A percentile compares a stretch with the other conserved stretches of the same genome.
These are phyloP conservation scores for Hydrochoerus hydrochaeris DNA, from an alignment of 2,113 vertebrate genomes.

Conservation along the genomic window DNA sequence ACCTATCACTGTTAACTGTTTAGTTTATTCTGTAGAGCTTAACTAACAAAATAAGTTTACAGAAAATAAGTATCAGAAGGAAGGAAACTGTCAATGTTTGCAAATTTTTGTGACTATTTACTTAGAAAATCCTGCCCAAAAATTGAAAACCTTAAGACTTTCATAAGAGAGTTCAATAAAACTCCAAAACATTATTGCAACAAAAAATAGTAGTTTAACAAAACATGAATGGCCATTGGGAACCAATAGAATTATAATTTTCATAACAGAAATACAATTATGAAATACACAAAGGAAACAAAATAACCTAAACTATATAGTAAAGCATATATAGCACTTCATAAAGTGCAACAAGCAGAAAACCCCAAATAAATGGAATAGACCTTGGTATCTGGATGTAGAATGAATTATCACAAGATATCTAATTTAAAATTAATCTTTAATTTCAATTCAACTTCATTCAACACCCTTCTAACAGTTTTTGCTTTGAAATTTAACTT, in stretches of 20 bases:
- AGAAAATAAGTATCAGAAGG: background rate
- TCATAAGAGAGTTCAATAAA: background rate
- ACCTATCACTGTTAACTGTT: background rate
- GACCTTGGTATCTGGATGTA: background rate
- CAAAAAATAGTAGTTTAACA: background rate
- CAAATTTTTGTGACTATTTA: background rate
- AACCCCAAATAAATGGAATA: background rate
- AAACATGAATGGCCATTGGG: background rate
- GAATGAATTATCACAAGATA: background rate
- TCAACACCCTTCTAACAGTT: background rate
- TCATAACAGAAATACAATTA: background rate
- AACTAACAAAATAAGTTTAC: background rate
- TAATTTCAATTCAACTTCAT: background rate
- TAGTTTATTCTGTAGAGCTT: background rate
- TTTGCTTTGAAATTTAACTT: background rate
- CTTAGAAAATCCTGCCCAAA: background rate
- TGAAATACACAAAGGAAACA: background rate
- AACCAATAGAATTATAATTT: background rate
- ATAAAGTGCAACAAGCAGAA: slow-evolving; percentile 23
- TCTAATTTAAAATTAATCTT: background rate
- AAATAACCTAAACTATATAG: background rate
- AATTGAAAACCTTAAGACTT: background rate
- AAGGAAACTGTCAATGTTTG: background rate
- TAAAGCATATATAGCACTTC: background rate
- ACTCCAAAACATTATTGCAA: background rate